These are phyloP conservation scores for Drosophila gaucha DNA, from an alignment of 2,888 invertebrate genomes.

Conservation along the genomic window DNA sequence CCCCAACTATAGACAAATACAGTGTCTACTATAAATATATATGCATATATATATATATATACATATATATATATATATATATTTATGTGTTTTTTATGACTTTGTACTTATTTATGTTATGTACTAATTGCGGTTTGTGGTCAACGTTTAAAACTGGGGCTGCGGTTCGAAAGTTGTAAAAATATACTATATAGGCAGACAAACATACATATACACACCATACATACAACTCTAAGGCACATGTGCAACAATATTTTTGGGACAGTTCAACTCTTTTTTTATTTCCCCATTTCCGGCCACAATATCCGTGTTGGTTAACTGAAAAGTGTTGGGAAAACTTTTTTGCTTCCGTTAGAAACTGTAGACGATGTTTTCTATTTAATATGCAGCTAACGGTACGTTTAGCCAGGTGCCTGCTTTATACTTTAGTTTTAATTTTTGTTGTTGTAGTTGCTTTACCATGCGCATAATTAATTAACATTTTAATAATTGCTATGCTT, in stretches of 20 bases:
- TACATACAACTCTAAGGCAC: conserved; percentile 1
- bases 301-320: conserved; percentile 45
- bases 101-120: conserved; percentile 71
- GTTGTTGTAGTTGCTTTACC: conserved; percentile 37
- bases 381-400: conserved; percentile 36
- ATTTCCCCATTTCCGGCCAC: conserved; percentile 57
- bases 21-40: conserved; percentile 27
- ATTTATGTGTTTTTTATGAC: conserved; percentile 42
- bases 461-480: conserved; percentile 78
- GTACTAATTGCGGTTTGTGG: conserved; percentile 76
- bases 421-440: conserved; percentile 72
- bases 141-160: conserved; percentile 52
- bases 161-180: no score
- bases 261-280: conserved; percentile 15
- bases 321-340: conserved; percentile 58
- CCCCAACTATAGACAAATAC: conserved; percentile 24
- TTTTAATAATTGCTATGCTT: conserved; percentile 67
- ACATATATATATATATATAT: background rate
- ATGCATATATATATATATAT: background rate
- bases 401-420: conserved; percentile 33
- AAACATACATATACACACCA: conserved; percentile 4
- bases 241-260: conserved; percentile 31
- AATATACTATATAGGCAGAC: no score
- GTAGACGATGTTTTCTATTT: conserved; percentile 36
- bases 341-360: conserved; percentile 71